Percentiles rank a stretch among this genome's conserved stretches.
Conservation (phyloP, 1,140 invertebrate genomes). For the Cyclina sinensis region DNA sequence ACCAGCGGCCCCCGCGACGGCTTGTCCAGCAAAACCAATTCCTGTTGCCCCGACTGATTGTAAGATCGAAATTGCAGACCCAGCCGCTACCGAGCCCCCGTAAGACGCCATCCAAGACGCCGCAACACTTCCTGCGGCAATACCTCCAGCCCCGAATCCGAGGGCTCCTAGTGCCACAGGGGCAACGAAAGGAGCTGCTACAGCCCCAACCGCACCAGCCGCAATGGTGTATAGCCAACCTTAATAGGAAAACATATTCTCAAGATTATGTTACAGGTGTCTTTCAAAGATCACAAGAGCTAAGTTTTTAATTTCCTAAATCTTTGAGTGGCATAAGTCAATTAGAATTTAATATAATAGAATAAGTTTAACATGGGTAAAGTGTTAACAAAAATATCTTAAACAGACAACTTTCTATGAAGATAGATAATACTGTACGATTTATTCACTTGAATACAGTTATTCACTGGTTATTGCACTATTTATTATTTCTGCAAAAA, state of each 20-base stretch:
- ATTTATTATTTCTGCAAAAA: too few species aligned
- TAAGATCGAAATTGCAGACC: not conserved
- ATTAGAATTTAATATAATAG: too few species aligned
- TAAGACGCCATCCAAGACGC: not conserved
- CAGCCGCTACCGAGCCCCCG: not conserved
- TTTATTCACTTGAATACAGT: too few species aligned
- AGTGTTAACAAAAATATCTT: too few species aligned
- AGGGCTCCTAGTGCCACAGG: not conserved
- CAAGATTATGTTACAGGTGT: too few species aligned
- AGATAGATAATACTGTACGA: too few species aligned
- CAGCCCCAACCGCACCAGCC: not conserved
- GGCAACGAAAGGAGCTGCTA: not conserved
- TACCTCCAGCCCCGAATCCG: not conserved
- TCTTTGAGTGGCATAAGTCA: too few species aligned
- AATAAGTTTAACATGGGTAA: too few species aligned
- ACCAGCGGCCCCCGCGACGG: not conserved
- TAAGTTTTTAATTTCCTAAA: too few species aligned
- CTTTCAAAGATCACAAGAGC: too few species aligned
- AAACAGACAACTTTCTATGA: too few species aligned
- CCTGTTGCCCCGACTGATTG: not conserved
- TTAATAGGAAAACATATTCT: not conserved
- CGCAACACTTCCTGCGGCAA: not conserved
- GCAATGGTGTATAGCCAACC: not conserved
- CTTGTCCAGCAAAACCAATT: not conserved
- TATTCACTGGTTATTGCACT: too few species aligned